Evolutionary conservation across 2,113 vertebrate species (phyloP).

Genomic region (Sporophila hypoxantha): DNA sequence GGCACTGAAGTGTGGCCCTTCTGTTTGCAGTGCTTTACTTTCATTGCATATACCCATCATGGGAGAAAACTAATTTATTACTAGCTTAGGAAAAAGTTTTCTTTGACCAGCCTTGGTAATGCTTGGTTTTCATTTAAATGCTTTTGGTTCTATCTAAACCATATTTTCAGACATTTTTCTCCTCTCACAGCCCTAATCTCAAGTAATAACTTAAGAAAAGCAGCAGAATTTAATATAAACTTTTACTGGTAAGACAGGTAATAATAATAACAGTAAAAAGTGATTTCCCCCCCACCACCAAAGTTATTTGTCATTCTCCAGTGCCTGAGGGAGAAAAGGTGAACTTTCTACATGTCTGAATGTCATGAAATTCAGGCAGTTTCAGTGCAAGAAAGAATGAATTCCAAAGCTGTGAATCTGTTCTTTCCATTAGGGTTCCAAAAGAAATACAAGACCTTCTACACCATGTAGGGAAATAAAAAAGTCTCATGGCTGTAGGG

Average conservation of each 20-base stretch:
- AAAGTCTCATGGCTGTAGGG: neutral
- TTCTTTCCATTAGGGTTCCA: constrained; percentile 46
- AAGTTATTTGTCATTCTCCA: constrained; percentile 44
- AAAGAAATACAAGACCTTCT: constrained; percentile 40
- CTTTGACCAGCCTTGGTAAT: neutral
- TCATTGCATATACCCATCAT: neutral
- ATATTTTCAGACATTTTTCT: constrained; percentile 30
- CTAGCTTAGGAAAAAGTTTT: neutral
- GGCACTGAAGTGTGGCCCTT: neutral
- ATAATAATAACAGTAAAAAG: constrained; percentile 57
- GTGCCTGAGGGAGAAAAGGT: constrained; percentile 47
- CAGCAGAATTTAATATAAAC: constrained; percentile 52
- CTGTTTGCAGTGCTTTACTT: neutral
- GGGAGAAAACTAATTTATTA: neutral
- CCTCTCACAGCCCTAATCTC: constrained; percentile 22
- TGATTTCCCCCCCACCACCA: constrained; percentile 23
- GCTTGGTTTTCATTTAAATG: constrained; percentile 38
- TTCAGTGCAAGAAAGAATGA: constrained; percentile 25
- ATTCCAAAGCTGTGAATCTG: constrained; percentile 51
- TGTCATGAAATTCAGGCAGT: constrained; percentile 50
- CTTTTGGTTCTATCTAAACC: constrained; percentile 47
- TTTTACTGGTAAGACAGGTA: constrained; percentile 50
- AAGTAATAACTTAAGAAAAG: constrained; percentile 52
- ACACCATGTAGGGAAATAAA: constrained; percentile 19
- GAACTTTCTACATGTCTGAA: constrained; percentile 45